Percentiles rank a stretch among this genome's conserved stretches.
Evolutionary conservation across 2,888 invertebrate genomes (phyloP).

Genomic region (Urechis unicinctus): DNA sequence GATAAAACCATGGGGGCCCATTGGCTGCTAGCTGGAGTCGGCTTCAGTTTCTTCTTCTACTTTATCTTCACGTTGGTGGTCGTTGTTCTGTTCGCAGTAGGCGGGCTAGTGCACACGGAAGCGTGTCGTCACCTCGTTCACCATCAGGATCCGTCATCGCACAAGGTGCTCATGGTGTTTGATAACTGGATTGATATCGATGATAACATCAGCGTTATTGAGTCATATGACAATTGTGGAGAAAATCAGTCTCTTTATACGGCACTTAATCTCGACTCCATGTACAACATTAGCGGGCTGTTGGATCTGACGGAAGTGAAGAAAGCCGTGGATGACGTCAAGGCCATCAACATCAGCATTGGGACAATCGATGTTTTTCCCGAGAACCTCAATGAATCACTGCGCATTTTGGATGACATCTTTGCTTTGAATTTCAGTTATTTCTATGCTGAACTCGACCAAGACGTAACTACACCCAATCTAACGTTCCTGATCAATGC

Average conservation of each 20-base stretch:
- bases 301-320: constrained; percentile 23
- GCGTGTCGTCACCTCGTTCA: constrained; percentile 11
- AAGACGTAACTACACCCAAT: neutral
- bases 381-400: neutral
- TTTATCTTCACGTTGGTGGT: constrained; percentile 37
- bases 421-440: neutral
- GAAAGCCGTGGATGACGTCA: constrained; percentile 1
- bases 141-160: constrained; percentile 1
- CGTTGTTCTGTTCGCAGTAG: constrained; percentile 29
- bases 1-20: constrained; percentile 7
- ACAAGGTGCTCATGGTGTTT: neutral
- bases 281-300: constrained; percentile 27
- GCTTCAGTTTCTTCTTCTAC: constrained; percentile 38
- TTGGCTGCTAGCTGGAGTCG: constrained; percentile 28
- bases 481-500: neutral
- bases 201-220: neutral
- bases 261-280: constrained; percentile 26
- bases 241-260: constrained; percentile 26
- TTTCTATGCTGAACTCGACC: neutral
- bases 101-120: constrained; percentile 33
- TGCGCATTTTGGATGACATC: neutral
- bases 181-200: constrained; percentile 2
- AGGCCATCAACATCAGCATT: neutral
- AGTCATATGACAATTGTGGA: constrained; percentile 24
- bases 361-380: neutral